These are phyloP conservation scores for Emys orbicularis DNA, from an alignment of 2,797 vertebrate genomes.

Conservation along the genomic window DNA sequence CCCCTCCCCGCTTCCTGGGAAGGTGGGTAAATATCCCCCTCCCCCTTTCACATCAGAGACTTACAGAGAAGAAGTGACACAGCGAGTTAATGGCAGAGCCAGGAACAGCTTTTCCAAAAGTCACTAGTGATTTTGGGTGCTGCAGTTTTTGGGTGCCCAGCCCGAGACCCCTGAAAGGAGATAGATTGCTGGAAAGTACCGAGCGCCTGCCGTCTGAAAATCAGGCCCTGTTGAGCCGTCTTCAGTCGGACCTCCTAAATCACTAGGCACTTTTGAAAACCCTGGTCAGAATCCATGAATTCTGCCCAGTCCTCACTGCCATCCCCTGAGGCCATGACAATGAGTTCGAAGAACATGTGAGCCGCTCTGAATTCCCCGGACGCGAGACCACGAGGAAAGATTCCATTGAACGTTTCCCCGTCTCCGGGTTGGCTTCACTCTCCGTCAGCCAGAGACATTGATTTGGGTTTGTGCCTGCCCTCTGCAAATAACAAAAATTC, in stretches of 20 bases:
- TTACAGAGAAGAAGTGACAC: too few species aligned
- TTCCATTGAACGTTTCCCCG: neutral
- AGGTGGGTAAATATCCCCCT: neutral
- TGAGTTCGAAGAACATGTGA: neutral
- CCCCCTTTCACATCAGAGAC: too few species aligned
- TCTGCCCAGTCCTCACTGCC: fast-evolving
- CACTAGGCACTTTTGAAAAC: neutral
- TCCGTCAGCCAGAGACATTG: neutral
- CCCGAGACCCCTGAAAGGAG: neutral
- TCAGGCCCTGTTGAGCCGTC: neutral
- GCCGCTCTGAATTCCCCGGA: neutral
- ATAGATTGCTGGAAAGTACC: neutral
- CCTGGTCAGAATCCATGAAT: neutral
- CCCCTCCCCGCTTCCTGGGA: neutral
- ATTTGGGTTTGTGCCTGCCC: neutral
- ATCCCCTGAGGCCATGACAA: neutral
- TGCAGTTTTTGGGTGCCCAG: neutral
- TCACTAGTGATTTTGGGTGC: neutral
- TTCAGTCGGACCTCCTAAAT: neutral
- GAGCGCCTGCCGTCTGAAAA: neutral
- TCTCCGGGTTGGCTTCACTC: neutral
- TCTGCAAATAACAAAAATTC: constrained; percentile 13
- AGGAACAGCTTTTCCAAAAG: neutral
- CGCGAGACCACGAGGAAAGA: neutral
- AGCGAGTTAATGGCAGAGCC: neutral